These are phyloP conservation scores for Rhingia rostrata DNA, from an alignment of 2,888 invertebrate species.

Conservation along the genomic window DNA sequence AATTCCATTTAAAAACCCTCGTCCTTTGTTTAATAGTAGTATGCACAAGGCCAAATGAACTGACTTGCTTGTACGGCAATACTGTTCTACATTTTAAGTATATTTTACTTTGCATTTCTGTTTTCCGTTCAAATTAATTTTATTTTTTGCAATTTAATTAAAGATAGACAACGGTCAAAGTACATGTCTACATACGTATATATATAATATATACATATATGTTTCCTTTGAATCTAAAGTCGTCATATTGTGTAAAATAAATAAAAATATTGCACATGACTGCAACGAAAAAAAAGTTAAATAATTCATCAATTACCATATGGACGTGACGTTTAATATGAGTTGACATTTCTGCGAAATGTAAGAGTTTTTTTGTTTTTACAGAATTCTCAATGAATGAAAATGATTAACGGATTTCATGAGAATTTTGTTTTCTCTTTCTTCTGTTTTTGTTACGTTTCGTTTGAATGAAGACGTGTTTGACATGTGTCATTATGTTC, in stretches of 20 bases:
- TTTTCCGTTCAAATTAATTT: slow-evolving; percentile 11
- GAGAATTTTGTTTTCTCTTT: slow-evolving; percentile 15
- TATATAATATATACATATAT: no score
- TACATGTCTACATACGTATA: no score
- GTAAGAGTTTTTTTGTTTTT: not conserved
- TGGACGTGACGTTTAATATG: slow-evolving; percentile 21
- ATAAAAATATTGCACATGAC: not conserved
- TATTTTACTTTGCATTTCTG: slow-evolving; percentile 1
- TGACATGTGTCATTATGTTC: no score
- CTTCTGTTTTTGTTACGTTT: not conserved
- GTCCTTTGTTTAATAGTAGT: slow-evolving; percentile 7
- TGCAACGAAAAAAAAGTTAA: not conserved
- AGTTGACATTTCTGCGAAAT: slow-evolving; percentile 25
- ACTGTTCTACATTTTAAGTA: slow-evolving; percentile 37
- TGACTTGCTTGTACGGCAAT: slow-evolving; percentile 30
- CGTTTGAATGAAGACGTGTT: no score
- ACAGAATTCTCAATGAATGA: slow-evolving; percentile 10
- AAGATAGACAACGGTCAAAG: not conserved
- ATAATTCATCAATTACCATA: slow-evolving; percentile 35
- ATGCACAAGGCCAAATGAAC: slow-evolving; percentile 45
- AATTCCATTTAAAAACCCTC: slow-evolving; percentile 40
- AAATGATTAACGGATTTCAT: slow-evolving; percentile 12
- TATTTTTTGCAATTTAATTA: slow-evolving; percentile 30
- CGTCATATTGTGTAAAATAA: slow-evolving; percentile 7
- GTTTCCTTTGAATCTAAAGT: not conserved